Evolutionary conservation across 2,113 vertebrate genomes (phyloP), one percentile per base, ranked within the genome.

Genomic region (Chloroceryle aenea): DNA sequence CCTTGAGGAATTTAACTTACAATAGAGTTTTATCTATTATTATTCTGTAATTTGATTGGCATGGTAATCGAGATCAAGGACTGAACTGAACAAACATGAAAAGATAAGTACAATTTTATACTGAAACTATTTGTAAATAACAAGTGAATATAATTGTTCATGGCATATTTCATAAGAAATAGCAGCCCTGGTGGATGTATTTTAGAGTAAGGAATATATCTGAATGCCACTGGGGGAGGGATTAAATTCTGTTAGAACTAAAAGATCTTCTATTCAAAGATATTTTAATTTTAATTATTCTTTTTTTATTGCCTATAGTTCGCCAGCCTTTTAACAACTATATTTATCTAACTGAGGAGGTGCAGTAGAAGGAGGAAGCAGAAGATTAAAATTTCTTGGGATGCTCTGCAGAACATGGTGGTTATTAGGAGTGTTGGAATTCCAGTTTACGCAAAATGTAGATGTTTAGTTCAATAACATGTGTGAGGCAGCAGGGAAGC

Each of bases 101-200:
- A 85, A 64, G 79, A 29, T 25, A 91, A 38, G 85, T 82, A 47
- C 27, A 10, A 15, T 93, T 91, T 75, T 85, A 27, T 90, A 47
- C 53, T 73, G 32, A 61, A 76, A 69, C 58, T 89, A 20, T 88
- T 85, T 55, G 47, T 88, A 63, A 58, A 75, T 86, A 87, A 63
- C 56, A 92, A 87, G 36, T 69, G 77, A 91, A 75, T 81, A 40
- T 88, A 87, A 89, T 81, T 89, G 86, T 71, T 90, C 32, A 7
- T 85, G 81, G 27, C 77, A 59, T 92, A 73, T 67, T 95, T 96
- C 87, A 92, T 66, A 78, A 82, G 61, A 91, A 95, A 20, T 91
- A 72, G 78, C 64, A 87, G 50, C 67, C 40, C 22, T 80, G 43
- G 20, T 85, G 80, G 80, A 62, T 89, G 27, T 75, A 71, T 87